Evolutionary conservation across 30 jellyfish, hydroid and myxozoan species (phyloP).

Genomic region (Cassiopea xamachana): DNA sequence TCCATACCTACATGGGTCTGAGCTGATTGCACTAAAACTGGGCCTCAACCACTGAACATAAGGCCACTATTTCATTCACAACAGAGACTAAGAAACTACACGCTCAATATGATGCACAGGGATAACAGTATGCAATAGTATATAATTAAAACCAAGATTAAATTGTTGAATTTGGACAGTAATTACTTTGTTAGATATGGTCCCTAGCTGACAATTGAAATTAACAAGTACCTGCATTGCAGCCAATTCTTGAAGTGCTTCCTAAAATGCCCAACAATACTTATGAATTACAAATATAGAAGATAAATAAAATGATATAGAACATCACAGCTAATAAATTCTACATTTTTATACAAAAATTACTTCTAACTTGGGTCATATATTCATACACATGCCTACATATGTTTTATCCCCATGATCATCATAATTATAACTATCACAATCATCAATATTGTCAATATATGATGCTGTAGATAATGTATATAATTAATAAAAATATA

Average conservation of each 20-base stretch:
- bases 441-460: background rate
- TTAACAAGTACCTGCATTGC: constrained; percentile 44
- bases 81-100: no score
- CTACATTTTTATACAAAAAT: background rate
- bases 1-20: no score
- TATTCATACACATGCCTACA: background rate
- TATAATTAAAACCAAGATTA: no score
- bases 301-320: no score
- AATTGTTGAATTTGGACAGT: no score
- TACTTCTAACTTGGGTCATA: background rate
- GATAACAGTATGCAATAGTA: no score
- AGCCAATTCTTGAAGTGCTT: constrained; percentile 49
- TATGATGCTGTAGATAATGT: background rate
- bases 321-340: background rate
- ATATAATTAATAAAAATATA: no score
- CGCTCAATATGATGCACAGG: no score
- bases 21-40: no score
- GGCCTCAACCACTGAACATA: no score
- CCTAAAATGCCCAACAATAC: constrained; percentile 29
- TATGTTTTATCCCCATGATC: background rate
- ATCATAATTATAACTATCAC: background rate
- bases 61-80: no score
- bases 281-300: no score
- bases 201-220: background rate
- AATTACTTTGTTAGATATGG: background rate